Evolutionary conservation across 2,113 vertebrate species (phyloP).

Genomic region (Thunnus thynnus): DNA sequence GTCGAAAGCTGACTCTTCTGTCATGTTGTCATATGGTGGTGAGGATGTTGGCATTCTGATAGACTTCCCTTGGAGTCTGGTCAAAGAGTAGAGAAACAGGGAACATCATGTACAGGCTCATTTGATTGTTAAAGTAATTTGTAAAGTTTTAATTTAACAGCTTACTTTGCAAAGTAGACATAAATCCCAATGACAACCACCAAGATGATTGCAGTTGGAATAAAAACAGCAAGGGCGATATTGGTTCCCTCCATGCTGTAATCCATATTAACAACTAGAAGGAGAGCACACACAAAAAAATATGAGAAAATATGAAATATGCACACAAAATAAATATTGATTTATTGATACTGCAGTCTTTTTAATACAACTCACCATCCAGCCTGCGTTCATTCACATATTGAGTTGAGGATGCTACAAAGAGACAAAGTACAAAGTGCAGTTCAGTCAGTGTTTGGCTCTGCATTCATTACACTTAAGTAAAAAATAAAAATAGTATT

Average conservation of each 20-base stretch:
- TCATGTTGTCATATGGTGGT: constrained; percentile 93
- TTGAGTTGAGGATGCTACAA: constrained; percentile 87
- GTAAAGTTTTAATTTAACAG: background rate
- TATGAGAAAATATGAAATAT: background rate
- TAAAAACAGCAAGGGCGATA: constrained; percentile 90
- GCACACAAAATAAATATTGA: constrained; percentile 4
- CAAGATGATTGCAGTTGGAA: constrained; percentile 89
- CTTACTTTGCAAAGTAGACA: constrained; percentile 95
- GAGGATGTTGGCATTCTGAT: constrained; percentile 86
- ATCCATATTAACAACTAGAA: constrained; percentile 86
- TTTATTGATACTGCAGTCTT: background rate
- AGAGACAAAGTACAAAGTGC: constrained; percentile 33
- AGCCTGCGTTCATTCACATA: constrained; percentile 90
- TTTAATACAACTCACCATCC: constrained; percentile 88
- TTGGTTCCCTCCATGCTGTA: constrained; percentile 88
- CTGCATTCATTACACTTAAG: background rate
- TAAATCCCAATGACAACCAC: constrained; percentile 90
- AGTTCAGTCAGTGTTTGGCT: constrained; percentile 36
- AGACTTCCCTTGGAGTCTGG: constrained; percentile 92
- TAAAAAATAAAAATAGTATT: background rate
- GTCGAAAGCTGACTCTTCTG: constrained; percentile 94
- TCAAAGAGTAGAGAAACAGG: constrained; percentile 24
- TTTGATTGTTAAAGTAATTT: constrained; percentile 9
- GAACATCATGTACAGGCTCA: background rate
- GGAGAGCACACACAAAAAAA: background rate